A percentile compares a stretch with the other conserved stretches of the same genome.
Evolutionary conservation across 2,797 vertebrate species (phyloP).

Genomic region (Sparidentex hasta): DNA sequence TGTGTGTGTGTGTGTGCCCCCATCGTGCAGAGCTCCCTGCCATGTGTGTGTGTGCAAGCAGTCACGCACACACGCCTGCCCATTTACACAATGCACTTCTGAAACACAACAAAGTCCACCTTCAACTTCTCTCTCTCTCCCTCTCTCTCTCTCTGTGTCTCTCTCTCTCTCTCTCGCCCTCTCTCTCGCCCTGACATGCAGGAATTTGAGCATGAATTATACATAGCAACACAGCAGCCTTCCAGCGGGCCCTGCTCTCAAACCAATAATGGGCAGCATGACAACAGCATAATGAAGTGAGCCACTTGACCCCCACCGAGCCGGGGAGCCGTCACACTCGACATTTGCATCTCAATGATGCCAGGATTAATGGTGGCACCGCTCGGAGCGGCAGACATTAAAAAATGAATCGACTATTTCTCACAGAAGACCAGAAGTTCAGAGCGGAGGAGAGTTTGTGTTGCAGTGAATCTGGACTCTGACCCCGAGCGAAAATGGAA

Average conservation of each 20-base stretch:
- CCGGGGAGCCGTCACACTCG: slow-evolving; percentile 78
- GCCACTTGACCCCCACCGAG: slow-evolving; percentile 85
- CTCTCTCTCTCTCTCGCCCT: slow-evolving; percentile 30
- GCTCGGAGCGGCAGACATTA: slow-evolving; percentile 41
- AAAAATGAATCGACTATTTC: slow-evolving; percentile 55
- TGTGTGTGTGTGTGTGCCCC: slow-evolving; percentile 11
- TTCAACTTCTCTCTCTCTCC: slow-evolving; percentile 48
- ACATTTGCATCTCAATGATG: slow-evolving; percentile 88
- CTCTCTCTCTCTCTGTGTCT: slow-evolving; percentile 18
- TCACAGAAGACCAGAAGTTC: slow-evolving; percentile 28
- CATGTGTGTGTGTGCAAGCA: slow-evolving; percentile 25
- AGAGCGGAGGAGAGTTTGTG: slow-evolving; percentile 20
- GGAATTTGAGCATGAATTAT: slow-evolving; percentile 88
- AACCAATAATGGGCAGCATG: slow-evolving; percentile 84
- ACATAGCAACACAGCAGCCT: slow-evolving; percentile 83
- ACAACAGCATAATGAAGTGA: slow-evolving; percentile 88
- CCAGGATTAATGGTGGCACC: slow-evolving; percentile 78
- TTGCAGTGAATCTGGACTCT: slow-evolving; percentile 25
- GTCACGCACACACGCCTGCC: slow-evolving; percentile 42
- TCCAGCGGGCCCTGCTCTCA: slow-evolving; percentile 73
- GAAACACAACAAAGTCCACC: slow-evolving; percentile 67
- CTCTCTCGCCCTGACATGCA: slow-evolving; percentile 72
- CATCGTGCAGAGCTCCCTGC: slow-evolving; percentile 1
- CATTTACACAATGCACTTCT: slow-evolving; percentile 51
- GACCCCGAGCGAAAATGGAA: slow-evolving; percentile 2